Conservation (phyloP, 2,888 invertebrate genomes). For the Sarcophaga rosellei region DNA sequence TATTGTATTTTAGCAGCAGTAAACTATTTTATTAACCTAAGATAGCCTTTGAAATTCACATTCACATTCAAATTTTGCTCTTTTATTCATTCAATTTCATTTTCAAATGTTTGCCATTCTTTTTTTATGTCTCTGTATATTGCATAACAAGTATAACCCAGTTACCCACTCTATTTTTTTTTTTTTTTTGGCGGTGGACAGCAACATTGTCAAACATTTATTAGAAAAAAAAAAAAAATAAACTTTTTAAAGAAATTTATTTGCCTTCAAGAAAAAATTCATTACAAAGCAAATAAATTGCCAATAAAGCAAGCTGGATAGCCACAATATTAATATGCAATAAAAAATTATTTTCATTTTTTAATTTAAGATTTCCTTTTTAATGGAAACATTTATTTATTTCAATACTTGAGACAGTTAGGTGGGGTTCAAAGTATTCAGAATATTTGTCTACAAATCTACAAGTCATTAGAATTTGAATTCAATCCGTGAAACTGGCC, state of each 20-base stretch:
- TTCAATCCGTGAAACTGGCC: no score
- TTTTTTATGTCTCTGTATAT: conserved; percentile 40
- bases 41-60: no score
- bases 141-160: conserved; percentile 51
- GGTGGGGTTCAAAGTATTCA: no score
- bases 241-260: conserved; percentile 38
- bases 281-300: conserved; percentile 14
- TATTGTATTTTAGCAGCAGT: no score
- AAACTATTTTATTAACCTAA: no score
- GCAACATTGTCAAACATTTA: conserved; percentile 38
- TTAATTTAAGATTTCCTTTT: neutral
- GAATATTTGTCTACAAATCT: no score
- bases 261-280: neutral
- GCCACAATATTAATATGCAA: conserved; percentile 2
- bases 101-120: conserved; percentile 48
- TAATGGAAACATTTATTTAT: no score
- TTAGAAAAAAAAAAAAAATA: neutral
- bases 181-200: conserved; percentile 44
- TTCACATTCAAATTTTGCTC: conserved; percentile 20
- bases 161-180: conserved; percentile 53
- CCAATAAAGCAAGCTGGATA: conserved; percentile 52
- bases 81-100: conserved; percentile 20
- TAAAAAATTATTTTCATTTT: neutral
- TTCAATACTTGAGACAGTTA: no score
- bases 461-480: no score